Base-by-base conservation (phyloP, 2,113 vertebrate genomes). In the Cynoglossus semilaevis region DNA sequence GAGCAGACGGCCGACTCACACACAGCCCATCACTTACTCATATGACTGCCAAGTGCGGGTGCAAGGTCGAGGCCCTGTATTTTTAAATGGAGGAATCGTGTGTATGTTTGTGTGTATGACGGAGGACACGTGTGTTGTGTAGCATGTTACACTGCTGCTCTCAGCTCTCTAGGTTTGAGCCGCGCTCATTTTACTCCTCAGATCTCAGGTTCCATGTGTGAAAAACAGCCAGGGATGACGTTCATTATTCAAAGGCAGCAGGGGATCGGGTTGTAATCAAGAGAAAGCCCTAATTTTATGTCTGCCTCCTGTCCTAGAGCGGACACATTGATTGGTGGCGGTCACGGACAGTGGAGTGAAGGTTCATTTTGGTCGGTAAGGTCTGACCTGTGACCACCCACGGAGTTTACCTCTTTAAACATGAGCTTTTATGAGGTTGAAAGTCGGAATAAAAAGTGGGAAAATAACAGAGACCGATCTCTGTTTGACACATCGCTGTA, bases 171-270 rank as follows among this genome's bases (percentile, higher is more conserved):
- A 47, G 67, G 80, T 76, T 72, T 52, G 74, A 76, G 67, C 79
- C 56, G 56, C 67, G 80, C 87, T 92, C 90, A 81, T 88, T 90
- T 91, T 73, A 76, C 91, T 81, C 76, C 65, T 68, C 77, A 82
- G 84, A 86, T 91, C 88, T 94, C 89, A 80, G 77, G 88, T 95
- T 95, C 91, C 93, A 83, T 67, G 85, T 83, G 12, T 88, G 89
- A 91, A 88, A 89, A 89, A 90, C 80, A 74, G 74, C 83, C 87
- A 83, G 72, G 71, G 51, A 63, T 54, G 15, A 57, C 60, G 89
- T 94, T 87, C 88, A 95, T 96, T 95, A 96, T 96, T 96, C 85
- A 95, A 73, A 88, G 72, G 81, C 82, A 62, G 74, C 53, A 53
- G 69, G 77, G 87, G 87, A 91, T 92, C 91, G 80, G 82, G 86